Percentiles rank a stretch among this genome's conserved stretches.
Evolutionary conservation across 2,113 vertebrate genomes (phyloP).

Genomic region (Corythornis madagascariensis): DNA sequence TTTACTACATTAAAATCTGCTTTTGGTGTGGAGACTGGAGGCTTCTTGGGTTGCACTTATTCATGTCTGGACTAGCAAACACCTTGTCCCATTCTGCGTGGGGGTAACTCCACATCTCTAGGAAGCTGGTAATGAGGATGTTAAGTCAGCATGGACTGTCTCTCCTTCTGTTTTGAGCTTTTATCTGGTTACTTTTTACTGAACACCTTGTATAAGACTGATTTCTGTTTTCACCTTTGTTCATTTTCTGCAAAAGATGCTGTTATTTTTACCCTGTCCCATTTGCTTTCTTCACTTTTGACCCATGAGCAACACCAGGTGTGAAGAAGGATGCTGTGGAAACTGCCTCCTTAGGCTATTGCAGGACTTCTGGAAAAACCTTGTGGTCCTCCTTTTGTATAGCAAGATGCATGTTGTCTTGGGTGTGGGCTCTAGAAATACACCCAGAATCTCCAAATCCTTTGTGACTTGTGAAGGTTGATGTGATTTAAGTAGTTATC

Average conservation of each 20-base stretch:
- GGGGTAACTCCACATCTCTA: neutral
- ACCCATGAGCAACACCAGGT: neutral
- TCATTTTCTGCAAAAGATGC: neutral
- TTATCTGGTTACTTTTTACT: neutral
- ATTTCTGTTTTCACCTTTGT: neutral
- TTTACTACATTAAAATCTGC: neutral
- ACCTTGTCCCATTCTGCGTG: neutral
- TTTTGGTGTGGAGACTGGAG: neutral
- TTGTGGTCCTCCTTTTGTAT: neutral
- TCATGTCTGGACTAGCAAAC: neutral
- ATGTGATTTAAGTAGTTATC: neutral
- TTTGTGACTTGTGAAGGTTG: neutral
- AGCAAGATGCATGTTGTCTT: rapidly evolving
- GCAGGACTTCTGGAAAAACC: neutral
- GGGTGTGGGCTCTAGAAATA: neutral
- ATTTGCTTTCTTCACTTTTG: neutral
- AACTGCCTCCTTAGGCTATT: neutral
- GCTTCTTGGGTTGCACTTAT: neutral
- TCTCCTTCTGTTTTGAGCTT: neutral
- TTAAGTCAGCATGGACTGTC: rapidly evolving
- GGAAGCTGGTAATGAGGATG: neutral
- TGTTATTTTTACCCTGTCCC: neutral
- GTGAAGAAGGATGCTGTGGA: neutral
- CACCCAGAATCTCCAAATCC: neutral
- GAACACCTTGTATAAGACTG: neutral